Conservation (phyloP, 1,140 invertebrate species). For the Apocrypta bakeri region DNA sequence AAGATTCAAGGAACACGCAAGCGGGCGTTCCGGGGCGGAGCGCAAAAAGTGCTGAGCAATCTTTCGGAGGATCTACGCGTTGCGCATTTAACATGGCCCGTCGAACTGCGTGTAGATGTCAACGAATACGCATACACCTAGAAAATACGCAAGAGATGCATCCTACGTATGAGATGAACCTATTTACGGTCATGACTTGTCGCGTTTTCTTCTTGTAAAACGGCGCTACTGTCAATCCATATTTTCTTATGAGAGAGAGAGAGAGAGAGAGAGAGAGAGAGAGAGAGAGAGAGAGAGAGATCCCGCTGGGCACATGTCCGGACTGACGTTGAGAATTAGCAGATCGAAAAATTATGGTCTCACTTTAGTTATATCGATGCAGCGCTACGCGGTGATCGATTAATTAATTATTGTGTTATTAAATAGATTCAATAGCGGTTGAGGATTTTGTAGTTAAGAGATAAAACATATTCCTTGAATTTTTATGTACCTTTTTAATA, state of each 20-base stretch:
- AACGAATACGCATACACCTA: not conserved
- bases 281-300: too few species aligned
- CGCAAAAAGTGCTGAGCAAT: conserved; percentile 71
- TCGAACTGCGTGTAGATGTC: not conserved
- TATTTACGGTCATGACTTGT: not conserved
- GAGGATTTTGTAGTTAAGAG: not conserved
- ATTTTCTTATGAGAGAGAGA: too few species aligned
- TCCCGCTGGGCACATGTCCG: not conserved
- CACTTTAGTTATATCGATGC: conserved; percentile 11
- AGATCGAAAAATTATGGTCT: conserved; percentile 32
- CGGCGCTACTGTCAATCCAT: too few species aligned
- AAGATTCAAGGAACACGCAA: conserved; percentile 51
- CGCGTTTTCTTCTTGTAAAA: not conserved
- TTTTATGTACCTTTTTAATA: too few species aligned
- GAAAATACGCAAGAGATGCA: not conserved
- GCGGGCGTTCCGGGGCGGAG: conserved; percentile 67
- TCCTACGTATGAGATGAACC: not conserved
- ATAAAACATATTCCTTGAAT: too few species aligned
- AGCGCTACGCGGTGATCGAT: conserved; percentile 18
- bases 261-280: too few species aligned
- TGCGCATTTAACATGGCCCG: too few species aligned
- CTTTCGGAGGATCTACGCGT: conserved; percentile 61
- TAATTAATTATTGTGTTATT: conserved; percentile 28
- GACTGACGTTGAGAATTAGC: not conserved
- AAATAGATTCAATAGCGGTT: not conserved